Evolutionary conservation across 1,140 invertebrate species (phyloP).

Genomic region (Drosophila fuyamai): DNA sequence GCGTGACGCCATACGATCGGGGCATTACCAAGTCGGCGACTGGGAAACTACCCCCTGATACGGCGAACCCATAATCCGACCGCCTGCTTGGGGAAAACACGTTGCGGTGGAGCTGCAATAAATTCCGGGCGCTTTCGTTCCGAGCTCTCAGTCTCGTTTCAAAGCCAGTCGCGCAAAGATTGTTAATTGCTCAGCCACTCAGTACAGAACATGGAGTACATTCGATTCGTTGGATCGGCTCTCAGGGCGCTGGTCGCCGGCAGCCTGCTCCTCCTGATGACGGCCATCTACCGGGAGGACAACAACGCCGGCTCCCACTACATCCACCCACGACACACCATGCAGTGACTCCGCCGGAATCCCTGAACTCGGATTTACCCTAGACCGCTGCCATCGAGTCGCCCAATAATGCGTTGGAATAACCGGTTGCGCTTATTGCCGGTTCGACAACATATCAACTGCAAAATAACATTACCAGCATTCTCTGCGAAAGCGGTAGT

Average conservation of each 20-base stretch:
- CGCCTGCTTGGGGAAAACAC: slow-evolving; percentile 36
- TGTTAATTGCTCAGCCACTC: neutral
- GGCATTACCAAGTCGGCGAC: slow-evolving; percentile 26
- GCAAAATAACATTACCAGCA: slow-evolving; percentile 7
- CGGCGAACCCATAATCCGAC: neutral
- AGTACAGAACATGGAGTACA: slow-evolving; percentile 14
- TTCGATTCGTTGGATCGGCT: slow-evolving; percentile 7
- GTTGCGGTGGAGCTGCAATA: slow-evolving; percentile 15
- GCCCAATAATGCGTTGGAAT: neutral
- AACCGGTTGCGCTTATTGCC: slow-evolving; percentile 25
- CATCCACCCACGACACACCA: slow-evolving; percentile 53
- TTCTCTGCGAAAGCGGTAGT: neutral
- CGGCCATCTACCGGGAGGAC: slow-evolving; percentile 49
- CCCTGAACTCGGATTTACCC: slow-evolving; percentile 3
- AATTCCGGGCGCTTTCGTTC: slow-evolving; percentile 8
- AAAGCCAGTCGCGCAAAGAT: slow-evolving; percentile 24
- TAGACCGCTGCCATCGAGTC: slow-evolving; percentile 7
- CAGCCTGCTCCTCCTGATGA: slow-evolving; percentile 58
- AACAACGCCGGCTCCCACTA: slow-evolving; percentile 58
- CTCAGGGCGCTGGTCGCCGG: slow-evolving; percentile 28
- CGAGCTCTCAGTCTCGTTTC: slow-evolving; percentile 37
- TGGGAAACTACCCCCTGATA: slow-evolving; percentile 34
- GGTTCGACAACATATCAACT: slow-evolving; percentile 24
- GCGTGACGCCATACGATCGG: slow-evolving; percentile 16
- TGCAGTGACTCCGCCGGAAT: slow-evolving; percentile 26